phyloP scores from a whole-genome alignment of 2,797 vertebrate species.

The Limosa lapponica region DNA sequence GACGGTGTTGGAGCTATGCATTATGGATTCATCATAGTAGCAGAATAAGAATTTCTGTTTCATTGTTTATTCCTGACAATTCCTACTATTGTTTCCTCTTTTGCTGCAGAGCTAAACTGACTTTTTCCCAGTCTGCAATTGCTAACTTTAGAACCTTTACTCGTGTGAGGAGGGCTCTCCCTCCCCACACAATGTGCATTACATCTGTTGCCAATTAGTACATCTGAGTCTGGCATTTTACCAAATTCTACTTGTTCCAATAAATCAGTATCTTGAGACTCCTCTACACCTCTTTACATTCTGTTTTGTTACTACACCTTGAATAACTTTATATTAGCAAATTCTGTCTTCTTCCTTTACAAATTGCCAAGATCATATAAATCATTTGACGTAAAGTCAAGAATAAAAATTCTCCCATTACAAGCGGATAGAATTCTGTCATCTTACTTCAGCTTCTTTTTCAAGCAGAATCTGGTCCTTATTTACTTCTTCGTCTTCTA shows the following conservation, averaged over 20 bases:
- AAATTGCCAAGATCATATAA: not conserved
- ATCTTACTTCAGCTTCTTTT: constrained; percentile 96
- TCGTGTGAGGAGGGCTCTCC: not conserved
- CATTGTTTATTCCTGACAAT: not conserved
- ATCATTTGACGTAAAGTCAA: not conserved
- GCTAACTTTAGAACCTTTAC: not conserved
- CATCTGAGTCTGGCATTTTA: not conserved
- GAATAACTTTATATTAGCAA: not conserved
- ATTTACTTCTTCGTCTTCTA: constrained; percentile 94
- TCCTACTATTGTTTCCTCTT: not conserved
- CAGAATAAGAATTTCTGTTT: not conserved
- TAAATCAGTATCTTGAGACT: not conserved
- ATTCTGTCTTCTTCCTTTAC: not conserved
- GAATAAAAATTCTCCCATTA: not conserved
- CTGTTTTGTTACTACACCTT: not conserved
- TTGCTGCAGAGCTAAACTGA: not conserved
- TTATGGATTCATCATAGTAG: not conserved
- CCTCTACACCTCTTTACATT: not conserved
- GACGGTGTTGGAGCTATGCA: not conserved
- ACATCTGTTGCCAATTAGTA: fast-evolving
- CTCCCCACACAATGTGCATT: fast-evolving
- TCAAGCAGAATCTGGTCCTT: constrained; percentile 97
- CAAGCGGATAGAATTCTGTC: not conserved
- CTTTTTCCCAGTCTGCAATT: not conserved
- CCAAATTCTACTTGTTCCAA: not conserved